Evolutionary conservation across 2,888 invertebrate species (phyloP), one percentile per base, ranked within the genome.

Genomic region (Aromia moschata): DNA sequence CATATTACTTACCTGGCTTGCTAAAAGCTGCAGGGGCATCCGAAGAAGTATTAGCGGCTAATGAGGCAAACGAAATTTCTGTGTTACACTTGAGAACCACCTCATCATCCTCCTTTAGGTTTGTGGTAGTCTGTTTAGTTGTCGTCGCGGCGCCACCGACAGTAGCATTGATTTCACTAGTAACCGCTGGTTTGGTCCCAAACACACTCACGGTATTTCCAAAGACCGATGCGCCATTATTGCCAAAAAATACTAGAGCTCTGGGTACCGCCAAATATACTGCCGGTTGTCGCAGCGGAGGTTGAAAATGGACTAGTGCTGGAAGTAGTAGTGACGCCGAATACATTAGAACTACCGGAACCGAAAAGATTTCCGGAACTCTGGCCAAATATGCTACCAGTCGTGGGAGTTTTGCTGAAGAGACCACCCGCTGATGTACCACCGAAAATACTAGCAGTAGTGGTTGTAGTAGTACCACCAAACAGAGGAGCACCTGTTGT

Each of bases 41-140:
- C 18, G 62, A 41, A 9, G 67, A 43, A 4, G 70, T 59, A 1
- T 66, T 67, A 14, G 78, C 74, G 1, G 80, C 81, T 46, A 80
- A 68, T 45, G 69, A 73, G 1, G 81, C 79, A 67, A 83, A 81
- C 58, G 75, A 78, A 16, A 80, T 49, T 45, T 68, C 71, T 0
- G 76, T 60, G 58, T 76, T 76, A 37, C 69, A 73, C 46, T 79
- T 78, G 12, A 80, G 70, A 33, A 79, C 67, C 3, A 68, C 54
- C 38, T 75, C 76, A 20, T 75, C 75, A 0, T 65, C 63, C 31
- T 75, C 73, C 45, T 72, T 71, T 25, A 71, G 53, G 38, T 64
- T 60, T 0, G 66, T 55, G 0, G 54, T 64, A 9, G 16, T 46
- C n/a, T 36, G 18, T 5, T 45, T 33, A 11, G 12, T 11, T 10